Conservation (phyloP, 2,113 vertebrate genomes). For the Heterocephalus glaber region DNA sequence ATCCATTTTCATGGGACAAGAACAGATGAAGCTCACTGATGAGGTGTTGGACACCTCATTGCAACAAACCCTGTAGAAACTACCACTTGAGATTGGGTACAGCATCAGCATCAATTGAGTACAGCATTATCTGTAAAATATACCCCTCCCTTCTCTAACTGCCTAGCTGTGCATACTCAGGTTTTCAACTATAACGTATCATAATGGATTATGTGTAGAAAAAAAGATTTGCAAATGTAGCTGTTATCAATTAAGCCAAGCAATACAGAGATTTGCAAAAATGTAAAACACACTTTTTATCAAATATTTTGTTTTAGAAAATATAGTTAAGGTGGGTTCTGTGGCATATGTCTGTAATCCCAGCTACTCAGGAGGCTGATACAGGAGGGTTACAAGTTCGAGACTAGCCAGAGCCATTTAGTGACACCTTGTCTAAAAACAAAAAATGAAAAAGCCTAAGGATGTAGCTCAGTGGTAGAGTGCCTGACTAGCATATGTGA, state of each 20-base stretch:
- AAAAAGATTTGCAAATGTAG: not conserved
- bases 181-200: not conserved
- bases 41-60: not conserved
- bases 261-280: not conserved
- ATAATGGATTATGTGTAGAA: not conserved
- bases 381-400: too few species aligned
- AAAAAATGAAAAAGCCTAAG: not conserved
- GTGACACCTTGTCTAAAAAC: not conserved
- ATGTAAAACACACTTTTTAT: not conserved
- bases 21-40: not conserved
- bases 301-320: conserved; percentile 20
- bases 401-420: not conserved
- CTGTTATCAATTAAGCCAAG: not conserved
- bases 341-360: not conserved
- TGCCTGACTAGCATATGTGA: not conserved
- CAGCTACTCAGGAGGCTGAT: not conserved
- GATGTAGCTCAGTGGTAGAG: not conserved
- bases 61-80: not conserved
- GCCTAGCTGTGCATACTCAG: not conserved
- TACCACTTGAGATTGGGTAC: not conserved
- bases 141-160: not conserved
- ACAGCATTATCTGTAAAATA: not conserved
- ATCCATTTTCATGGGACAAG: not conserved
- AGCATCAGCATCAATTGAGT: too few species aligned
- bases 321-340: not conserved